Base-by-base conservation (phyloP, 2,888 invertebrate genomes). In the Agonum fuliginosum region DNA sequence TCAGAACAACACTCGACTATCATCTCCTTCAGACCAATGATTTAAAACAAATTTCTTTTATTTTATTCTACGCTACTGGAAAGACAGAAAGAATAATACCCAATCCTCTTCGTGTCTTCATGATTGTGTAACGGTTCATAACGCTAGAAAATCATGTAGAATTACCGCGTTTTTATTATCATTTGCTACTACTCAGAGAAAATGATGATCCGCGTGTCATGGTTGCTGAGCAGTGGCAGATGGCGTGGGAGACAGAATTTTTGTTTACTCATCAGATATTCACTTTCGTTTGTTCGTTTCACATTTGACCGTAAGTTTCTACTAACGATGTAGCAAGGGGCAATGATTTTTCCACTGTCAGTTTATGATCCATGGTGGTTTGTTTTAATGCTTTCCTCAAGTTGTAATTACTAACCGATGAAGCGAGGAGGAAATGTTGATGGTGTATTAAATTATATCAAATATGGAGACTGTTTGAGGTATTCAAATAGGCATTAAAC, bases 111-210 rank as follows among this genome's bases (percentile, higher is more conserved):
- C n/a, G 12, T 37, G 37, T 10, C 37, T n/a, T 37, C 12, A 12
- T 37, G 37, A 37, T 67, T 67, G 41, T 37, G 41, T 67, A 67
- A 67, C 67, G 67, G 67, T 67, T 41, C 22, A 67, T 67, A 67
- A 67, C 37, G 22, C 41, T 6, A 19, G 14, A 34, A 37, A 67
- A 67, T 67, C 67, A 37, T 41, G 67, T 67, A 41, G 41, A 67
- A 67, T 67, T 67, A 67, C 41, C n/a, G 17, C 34, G 41, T 67
- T 67, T 58, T 67, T 67, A 67, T 67, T 67, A 41, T 20, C 19
- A 41, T n/a, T 41, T 41, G 22, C 67, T 67, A 41, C 19, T 37
- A 67, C 58, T n/a, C 37, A 37, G 37, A 37, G 41, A 14, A 19
- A 20, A 34, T 67, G 37, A 58, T 17, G 19, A 67, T 20, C 20